Evolutionary conservation across 2,888 invertebrate species (phyloP).

Genomic region (Lycocerus yunnanus): DNA sequence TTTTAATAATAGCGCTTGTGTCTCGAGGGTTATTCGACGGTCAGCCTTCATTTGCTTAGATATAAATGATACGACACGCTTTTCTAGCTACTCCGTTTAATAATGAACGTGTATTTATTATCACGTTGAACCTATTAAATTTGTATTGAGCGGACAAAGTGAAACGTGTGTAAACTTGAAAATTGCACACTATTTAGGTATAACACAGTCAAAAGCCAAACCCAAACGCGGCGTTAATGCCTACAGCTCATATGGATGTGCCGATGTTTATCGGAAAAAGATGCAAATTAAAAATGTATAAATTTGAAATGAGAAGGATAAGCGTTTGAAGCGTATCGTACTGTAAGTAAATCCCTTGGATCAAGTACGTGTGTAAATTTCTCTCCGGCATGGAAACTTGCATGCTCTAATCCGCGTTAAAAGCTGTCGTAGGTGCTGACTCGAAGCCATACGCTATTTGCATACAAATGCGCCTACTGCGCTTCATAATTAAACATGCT

Average conservation of each 20-base stretch:
- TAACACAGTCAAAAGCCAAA: not conserved
- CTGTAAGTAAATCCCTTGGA: constrained; percentile 25
- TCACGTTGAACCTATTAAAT: not conserved
- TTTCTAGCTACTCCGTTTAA: not conserved
- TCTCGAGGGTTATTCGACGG: constrained; percentile 16
- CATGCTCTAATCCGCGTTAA: constrained; percentile 42
- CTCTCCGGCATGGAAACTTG: constrained; percentile 13
- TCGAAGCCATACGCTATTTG: constrained; percentile 42
- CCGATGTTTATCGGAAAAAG: not conserved
- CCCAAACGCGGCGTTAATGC: not conserved
- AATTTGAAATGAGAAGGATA: not conserved
- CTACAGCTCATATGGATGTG: not conserved
- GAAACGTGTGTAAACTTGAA: not conserved
- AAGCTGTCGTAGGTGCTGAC: constrained; percentile 43
- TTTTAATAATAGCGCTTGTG: constrained; percentile 26
- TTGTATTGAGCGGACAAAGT: not conserved
- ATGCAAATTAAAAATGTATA: not conserved
- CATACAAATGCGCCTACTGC: constrained; percentile 42
- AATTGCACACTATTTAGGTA: not conserved
- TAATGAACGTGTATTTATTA: constrained; percentile 1
- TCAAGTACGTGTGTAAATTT: constrained; percentile 28
- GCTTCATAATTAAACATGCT: constrained; percentile 42
- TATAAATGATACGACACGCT: constrained; percentile 26
- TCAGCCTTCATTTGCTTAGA: constrained; percentile 16
- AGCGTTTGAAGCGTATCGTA: not conserved